phyloP scores from a whole-genome alignment of 2,888 invertebrate species.

The Abscondita cerata region DNA sequence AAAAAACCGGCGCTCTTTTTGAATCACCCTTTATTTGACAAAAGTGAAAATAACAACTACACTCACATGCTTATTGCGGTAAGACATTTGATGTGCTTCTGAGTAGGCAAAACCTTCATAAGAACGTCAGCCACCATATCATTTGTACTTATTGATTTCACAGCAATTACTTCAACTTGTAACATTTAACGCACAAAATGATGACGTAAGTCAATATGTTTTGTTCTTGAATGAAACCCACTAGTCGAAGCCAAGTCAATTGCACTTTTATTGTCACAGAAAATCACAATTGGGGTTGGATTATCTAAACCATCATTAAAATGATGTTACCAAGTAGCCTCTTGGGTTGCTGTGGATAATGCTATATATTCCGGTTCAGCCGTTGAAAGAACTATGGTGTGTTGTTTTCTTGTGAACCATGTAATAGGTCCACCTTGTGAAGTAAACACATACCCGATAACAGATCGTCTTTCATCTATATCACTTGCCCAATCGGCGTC shows the following conservation, averaged over 20 bases:
- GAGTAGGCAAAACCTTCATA: too few species aligned
- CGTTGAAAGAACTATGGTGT: conserved; percentile 44
- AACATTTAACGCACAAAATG: conserved; percentile 32
- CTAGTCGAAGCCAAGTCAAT: conserved; percentile 32
- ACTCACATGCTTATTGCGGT: too few species aligned
- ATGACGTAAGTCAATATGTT: conserved; percentile 40
- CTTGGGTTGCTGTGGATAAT: conserved; percentile 41
- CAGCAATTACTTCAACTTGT: conserved; percentile 7
- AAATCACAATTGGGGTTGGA: conserved; percentile 3
- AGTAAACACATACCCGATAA: conserved; percentile 1
- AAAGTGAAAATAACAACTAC: too few species aligned
- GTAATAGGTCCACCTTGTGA: conserved; percentile 10
- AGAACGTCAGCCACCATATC: too few species aligned
- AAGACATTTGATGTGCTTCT: too few species aligned
- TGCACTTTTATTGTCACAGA: conserved; percentile 37
- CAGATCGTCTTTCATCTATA: conserved; percentile 35
- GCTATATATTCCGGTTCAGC: conserved; percentile 47
- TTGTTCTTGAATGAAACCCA: conserved; percentile 32
- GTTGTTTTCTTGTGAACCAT: conserved; percentile 21
- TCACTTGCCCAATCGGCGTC: conserved; percentile 44
- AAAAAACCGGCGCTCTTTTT: too few species aligned
- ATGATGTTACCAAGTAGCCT: conserved; percentile 39
- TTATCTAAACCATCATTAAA: conserved; percentile 18
- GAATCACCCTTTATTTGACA: too few species aligned
- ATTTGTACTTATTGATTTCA: too few species aligned